Evolutionary conservation across 1,140 invertebrate species (phyloP).

Genomic region (Atta cephalotes): DNA sequence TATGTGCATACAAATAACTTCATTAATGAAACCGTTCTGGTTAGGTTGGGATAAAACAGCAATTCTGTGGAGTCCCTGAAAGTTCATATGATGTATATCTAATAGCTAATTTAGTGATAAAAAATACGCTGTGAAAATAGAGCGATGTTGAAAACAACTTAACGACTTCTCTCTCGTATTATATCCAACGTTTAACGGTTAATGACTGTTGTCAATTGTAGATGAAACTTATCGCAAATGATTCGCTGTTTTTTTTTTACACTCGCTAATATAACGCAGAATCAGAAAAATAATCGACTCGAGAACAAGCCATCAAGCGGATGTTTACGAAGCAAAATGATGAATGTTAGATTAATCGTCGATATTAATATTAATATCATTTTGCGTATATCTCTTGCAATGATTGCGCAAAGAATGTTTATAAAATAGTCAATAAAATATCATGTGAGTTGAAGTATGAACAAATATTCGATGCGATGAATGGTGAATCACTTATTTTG

Average conservation of each 20-base stretch:
- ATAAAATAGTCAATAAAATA: slow-evolving; percentile 3
- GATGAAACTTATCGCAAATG: neutral
- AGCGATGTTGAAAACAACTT: slow-evolving; percentile 41
- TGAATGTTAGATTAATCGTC: slow-evolving; percentile 23
- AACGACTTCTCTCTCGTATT: slow-evolving; percentile 5
- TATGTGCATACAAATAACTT: slow-evolving; percentile 38
- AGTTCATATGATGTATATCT: neutral
- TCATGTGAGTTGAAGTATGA: neutral
- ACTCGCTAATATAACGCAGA: neutral
- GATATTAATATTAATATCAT: slow-evolving; percentile 51
- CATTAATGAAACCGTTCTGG: slow-evolving; percentile 29
- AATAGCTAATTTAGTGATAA: neutral
- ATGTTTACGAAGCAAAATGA: slow-evolving; percentile 47
- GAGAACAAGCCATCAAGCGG: slow-evolving; percentile 24
- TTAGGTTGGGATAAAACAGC: slow-evolving; percentile 5
- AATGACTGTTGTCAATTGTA: slow-evolving; percentile 13
- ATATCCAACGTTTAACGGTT: slow-evolving; percentile 21
- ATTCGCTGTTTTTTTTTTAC: neutral
- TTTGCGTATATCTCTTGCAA: neutral
- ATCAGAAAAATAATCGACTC: slow-evolving; percentile 15
- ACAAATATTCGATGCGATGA: neutral
- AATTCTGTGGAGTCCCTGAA: slow-evolving; percentile 17
- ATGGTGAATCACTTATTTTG: slow-evolving; percentile 4
- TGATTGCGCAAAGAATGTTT: neutral
- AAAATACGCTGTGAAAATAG: slow-evolving; percentile 19